A percentile compares a stretch with the other conserved stretches of the same genome.
These are phyloP conservation scores for Phalacrocorax brasilianus DNA, from an alignment of 2,113 vertebrate species.

Conservation along the genomic window DNA sequence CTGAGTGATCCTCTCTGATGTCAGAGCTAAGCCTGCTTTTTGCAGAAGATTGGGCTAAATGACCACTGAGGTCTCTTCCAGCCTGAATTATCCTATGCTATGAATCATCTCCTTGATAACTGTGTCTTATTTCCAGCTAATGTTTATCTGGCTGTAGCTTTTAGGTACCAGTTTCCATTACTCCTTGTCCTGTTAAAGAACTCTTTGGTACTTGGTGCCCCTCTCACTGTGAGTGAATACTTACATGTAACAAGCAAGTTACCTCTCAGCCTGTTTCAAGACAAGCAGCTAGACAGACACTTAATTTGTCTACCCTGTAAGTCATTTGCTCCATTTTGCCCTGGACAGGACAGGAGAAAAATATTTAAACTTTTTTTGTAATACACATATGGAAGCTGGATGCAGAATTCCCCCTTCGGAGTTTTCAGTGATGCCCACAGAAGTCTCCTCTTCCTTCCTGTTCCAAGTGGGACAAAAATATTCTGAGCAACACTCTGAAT, in stretches of 20 bases:
- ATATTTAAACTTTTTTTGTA: neutral
- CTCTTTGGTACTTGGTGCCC: neutral
- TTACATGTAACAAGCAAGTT: neutral
- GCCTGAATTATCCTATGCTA: neutral
- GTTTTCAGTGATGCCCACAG: neutral
- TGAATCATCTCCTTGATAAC: neutral
- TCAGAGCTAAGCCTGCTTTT: neutral
- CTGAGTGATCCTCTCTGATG: neutral
- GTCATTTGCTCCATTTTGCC: neutral
- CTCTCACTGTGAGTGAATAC: neutral
- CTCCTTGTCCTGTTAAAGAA: neutral
- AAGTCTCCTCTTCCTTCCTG: neutral
- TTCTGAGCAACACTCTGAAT: neutral
- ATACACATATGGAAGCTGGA: neutral
- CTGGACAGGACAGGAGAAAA: neutral
- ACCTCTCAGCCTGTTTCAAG: neutral
- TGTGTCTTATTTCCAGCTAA: neutral
- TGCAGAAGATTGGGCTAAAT: neutral
- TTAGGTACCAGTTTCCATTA: neutral
- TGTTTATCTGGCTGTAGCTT: neutral
- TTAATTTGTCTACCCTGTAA: neutral
- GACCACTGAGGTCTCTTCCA: neutral
- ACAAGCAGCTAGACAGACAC: neutral
- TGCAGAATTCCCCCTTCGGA: neutral
- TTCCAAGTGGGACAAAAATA: neutral